Base-by-base conservation (phyloP, 2,797 vertebrate species). In the Toxotes lorentzi region DNA sequence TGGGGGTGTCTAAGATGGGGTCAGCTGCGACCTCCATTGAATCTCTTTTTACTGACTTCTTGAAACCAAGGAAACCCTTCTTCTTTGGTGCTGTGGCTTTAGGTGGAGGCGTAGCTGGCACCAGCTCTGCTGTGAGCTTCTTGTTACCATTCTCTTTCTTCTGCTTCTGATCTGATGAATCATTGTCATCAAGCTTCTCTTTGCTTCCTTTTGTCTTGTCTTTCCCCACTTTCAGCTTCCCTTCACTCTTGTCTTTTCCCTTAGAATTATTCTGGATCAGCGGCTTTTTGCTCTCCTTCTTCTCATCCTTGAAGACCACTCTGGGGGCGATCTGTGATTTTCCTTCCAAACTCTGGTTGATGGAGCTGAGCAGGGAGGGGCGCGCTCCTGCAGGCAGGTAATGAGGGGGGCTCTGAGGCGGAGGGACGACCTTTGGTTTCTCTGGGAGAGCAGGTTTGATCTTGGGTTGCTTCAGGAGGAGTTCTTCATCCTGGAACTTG, bases 401-500 rank as follows among this genome's bases (percentile, higher is more conserved):
- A 54, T 84, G 68, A 40, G 86, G 4, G 45, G 91, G 87, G 71
- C 88, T 93, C 27, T 78, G 72, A 24, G 90, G 86, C 32, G 85
- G 85, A 30, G 78, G 76, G 48, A 78, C 34, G 0, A 65, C 54
- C 23, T 80, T 91, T 65, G 89, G 89, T 79, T 93, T 95, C 64
- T 87, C 85, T 35, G 75, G 88, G 41, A 91, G 64, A 67, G 70
- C 73, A 75, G 92, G 94, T 89, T 90, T 93, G 30, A 9, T 38
- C 76, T 23, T 91, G 23, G 91, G 87, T 59, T 93, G 94, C 56
- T 85, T 91, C 72, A 88, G 72, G 63, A 86, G 61, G n/a, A 79
- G 27, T 0, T 95, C 78, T 12, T 94, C 82, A 0, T 94, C 94
- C 80, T 97, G 96, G 85, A 98, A 98, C 93, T 92, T 96, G 68